phyloP scores from a whole-genome alignment of 1,140 invertebrate species.

The Apocrypta bakeri region DNA sequence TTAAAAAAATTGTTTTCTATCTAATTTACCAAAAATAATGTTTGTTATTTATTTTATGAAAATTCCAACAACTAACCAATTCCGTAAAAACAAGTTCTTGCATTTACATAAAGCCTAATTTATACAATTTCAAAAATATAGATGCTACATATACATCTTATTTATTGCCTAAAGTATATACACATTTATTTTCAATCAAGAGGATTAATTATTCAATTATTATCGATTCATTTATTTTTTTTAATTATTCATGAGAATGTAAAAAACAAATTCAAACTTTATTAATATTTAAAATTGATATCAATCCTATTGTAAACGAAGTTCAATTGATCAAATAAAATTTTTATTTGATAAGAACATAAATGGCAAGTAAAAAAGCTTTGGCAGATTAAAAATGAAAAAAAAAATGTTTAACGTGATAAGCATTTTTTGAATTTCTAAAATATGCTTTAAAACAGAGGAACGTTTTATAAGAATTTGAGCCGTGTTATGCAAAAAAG shows the following conservation, averaged over 20 bases:
- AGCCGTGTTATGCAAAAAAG: slow-evolving; percentile 27
- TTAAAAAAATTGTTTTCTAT: slow-evolving; percentile 38
- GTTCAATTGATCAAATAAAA: not conserved
- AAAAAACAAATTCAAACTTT: not conserved
- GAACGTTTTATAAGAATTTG: not conserved
- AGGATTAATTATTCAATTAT: not conserved
- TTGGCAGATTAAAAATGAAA: slow-evolving; percentile 32
- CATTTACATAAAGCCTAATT: slow-evolving; percentile 23
- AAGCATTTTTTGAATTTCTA: not conserved
- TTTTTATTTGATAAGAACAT: slow-evolving; percentile 1
- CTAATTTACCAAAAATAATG: slow-evolving; percentile 44
- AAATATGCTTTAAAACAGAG: slow-evolving; percentile 9
- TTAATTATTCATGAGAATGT: slow-evolving; percentile 13
- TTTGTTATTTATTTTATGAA: slow-evolving; percentile 50
- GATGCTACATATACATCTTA: slow-evolving; percentile 25
- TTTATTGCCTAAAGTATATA: slow-evolving; percentile 55
- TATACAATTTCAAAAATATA: slow-evolving; percentile 28
- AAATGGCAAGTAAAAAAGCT: slow-evolving; percentile 38
- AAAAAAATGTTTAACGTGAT: not conserved
- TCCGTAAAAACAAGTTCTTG: slow-evolving; percentile 12
- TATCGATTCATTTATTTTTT: not conserved
- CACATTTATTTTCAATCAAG: slow-evolving; percentile 19
- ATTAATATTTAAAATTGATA: not conserved
- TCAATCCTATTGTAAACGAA: not conserved
- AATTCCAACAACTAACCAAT: slow-evolving; percentile 43